Evolutionary conservation across 2,888 invertebrate species (phyloP).

Genomic region (Hesperia comma): DNA sequence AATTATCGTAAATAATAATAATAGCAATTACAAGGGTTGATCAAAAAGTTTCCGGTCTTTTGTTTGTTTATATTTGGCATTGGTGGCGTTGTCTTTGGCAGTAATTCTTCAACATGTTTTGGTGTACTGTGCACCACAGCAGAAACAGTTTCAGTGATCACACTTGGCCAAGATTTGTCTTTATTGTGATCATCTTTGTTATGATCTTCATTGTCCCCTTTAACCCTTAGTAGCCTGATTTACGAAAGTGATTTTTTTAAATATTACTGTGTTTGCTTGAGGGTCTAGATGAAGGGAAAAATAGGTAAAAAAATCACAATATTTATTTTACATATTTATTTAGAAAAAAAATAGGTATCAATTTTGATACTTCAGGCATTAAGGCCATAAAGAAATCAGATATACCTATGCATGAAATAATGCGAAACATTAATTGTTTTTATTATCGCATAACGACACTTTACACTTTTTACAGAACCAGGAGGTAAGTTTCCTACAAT

Average conservation of each 20-base stretch:
- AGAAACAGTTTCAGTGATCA: too few species aligned
- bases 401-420: conserved; percentile 50
- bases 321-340: conserved; percentile 48
- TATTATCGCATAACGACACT: conserved; percentile 52
- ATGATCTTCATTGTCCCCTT: too few species aligned
- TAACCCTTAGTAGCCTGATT: conserved; percentile 48
- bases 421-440: conserved; percentile 53
- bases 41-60: too few species aligned
- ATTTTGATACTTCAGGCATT: conserved; percentile 53
- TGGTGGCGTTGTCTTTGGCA: too few species aligned
- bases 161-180: too few species aligned
- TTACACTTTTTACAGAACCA: conserved; percentile 51
- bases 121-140: too few species aligned
- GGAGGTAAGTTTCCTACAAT: conserved; percentile 51
- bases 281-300: conserved; percentile 48
- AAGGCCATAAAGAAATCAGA: conserved; percentile 47
- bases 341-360: conserved; percentile 49
- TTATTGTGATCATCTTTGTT: too few species aligned
- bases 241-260: conserved; percentile 46
- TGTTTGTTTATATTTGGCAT: too few species aligned
- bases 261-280: conserved; percentile 48
- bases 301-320: conserved; percentile 48
- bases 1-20: too few species aligned
- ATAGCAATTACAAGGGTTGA: too few species aligned
- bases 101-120: too few species aligned